Conservation (phyloP, 1,140 invertebrate species). For the Matsumurasca onukii region DNA sequence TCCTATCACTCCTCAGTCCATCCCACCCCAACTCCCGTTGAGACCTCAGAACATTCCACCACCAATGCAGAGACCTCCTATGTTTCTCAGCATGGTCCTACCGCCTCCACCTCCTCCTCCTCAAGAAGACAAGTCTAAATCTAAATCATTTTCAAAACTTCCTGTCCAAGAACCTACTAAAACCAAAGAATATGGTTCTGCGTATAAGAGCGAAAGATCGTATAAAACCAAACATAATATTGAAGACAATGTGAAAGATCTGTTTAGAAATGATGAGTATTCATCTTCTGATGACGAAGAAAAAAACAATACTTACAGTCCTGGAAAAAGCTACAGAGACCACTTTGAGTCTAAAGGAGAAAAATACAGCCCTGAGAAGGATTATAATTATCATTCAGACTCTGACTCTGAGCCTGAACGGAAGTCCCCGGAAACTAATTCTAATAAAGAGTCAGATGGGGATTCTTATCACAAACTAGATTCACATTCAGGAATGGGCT, state of each 20-base stretch:
- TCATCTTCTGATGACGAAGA: slow-evolving; percentile 14
- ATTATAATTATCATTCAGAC: too few relatives aligned
- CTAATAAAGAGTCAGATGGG: slow-evolving; percentile 13
- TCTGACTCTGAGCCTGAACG: slow-evolving; percentile 2
- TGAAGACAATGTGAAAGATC: slow-evolving; percentile 2
- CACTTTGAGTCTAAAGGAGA: too few relatives aligned
- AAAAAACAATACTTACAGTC: background rate
- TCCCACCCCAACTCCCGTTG: slow-evolving; percentile 46
- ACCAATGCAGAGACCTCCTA: slow-evolving; percentile 43
- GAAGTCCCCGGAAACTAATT: background rate
- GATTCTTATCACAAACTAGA: background rate
- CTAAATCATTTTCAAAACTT: background rate
- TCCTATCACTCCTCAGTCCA: slow-evolving; percentile 44
- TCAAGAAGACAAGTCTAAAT: slow-evolving; percentile 20
- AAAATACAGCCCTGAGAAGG: too few relatives aligned
- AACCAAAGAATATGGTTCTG: too few relatives aligned
- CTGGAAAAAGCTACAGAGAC: background rate
- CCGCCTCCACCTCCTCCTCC: slow-evolving; percentile 46
- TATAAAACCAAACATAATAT: background rate
- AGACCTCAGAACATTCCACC: slow-evolving; percentile 44
- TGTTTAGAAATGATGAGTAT: slow-evolving; percentile 18
- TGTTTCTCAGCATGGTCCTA: background rate
- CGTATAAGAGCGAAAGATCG: background rate
- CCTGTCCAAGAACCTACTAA: too few relatives aligned
- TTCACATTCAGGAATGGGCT: slow-evolving; percentile 1